A percentile compares a stretch with the other conserved stretches of the same genome.
These are phyloP conservation scores for Raja brachyura DNA, from an alignment of 2,113 vertebrate genomes.

Conservation along the genomic window DNA sequence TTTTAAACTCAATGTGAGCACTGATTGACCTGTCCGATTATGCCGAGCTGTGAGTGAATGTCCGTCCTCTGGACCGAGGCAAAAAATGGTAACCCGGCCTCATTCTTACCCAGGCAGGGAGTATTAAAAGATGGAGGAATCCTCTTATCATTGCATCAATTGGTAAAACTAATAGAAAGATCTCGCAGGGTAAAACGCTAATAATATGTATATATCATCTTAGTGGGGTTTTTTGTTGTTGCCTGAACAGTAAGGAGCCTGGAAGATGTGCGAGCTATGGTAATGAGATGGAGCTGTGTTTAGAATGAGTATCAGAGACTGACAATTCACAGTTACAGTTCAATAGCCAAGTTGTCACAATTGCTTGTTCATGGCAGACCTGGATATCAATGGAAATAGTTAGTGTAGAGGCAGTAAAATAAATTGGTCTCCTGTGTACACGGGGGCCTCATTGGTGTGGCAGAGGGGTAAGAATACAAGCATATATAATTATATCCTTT, in stretches of 20 bases:
- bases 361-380: constrained; percentile 67
- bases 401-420: constrained; percentile 59
- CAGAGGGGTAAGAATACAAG: constrained; percentile 57
- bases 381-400: constrained; percentile 68
- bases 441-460: constrained; percentile 57
- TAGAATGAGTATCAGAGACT: constrained; percentile 48
- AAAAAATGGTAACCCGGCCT: neutral
- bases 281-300: constrained; percentile 72
- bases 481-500: constrained; percentile 50
- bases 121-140: neutral
- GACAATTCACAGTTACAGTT: constrained; percentile 67
- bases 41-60: constrained; percentile 40
- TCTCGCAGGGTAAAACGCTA: neutral
- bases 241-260: constrained; percentile 42
- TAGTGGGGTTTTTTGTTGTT: neutral
- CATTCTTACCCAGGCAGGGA: neutral
- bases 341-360: constrained; percentile 78
- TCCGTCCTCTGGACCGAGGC: constrained; percentile 27
- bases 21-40: constrained; percentile 51
- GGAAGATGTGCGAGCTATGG: constrained; percentile 49
- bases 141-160: neutral
- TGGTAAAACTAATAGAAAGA: constrained; percentile 26
- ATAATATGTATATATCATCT: constrained; percentile 31
- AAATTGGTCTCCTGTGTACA: constrained; percentile 74
- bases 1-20: constrained; percentile 48